phyloP scores from a whole-genome alignment of 2,888 invertebrate genomes.

The Tachina fera region DNA sequence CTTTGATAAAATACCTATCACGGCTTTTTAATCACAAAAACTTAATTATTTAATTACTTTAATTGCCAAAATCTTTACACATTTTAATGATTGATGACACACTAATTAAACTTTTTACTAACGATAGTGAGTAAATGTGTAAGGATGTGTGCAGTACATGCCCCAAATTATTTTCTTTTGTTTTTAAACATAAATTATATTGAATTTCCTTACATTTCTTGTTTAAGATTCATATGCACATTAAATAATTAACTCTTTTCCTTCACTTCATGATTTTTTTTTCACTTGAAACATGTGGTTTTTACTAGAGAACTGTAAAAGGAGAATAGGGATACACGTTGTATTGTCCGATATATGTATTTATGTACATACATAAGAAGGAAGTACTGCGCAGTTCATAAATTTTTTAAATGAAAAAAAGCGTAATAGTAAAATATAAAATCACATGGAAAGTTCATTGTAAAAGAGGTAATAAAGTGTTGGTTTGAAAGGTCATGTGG shows the following conservation, averaged over 20 bases:
- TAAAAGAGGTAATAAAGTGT: not conserved
- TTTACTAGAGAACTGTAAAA: conserved; percentile 48
- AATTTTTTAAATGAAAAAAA: conserved; percentile 26
- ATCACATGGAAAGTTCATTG: conserved; percentile 45
- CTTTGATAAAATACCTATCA: no score
- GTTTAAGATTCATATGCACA: conserved; percentile 14
- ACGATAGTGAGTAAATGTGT: no score
- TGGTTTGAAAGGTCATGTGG: conserved; percentile 14
- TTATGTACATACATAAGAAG: not conserved
- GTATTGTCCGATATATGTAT: not conserved
- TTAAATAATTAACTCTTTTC: conserved; percentile 39
- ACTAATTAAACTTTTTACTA: no score
- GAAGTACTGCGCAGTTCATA: conserved; percentile 65
- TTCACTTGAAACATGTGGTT: conserved; percentile 66
- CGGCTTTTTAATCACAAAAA: no score
- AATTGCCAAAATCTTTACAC: no score
- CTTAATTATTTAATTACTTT: no score
- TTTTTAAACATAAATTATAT: no score
- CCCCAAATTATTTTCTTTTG: no score
- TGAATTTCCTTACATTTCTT: not conserved
- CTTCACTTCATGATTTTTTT: conserved; percentile 3
- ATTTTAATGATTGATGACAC: no score
- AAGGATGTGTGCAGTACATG: no score
- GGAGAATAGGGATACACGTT: conserved; percentile 53
- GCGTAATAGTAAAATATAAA: conserved; percentile 42